These are phyloP conservation scores for Synanthedon myopaeformis DNA, from an alignment of 2,888 invertebrate genomes.

Conservation along the genomic window DNA sequence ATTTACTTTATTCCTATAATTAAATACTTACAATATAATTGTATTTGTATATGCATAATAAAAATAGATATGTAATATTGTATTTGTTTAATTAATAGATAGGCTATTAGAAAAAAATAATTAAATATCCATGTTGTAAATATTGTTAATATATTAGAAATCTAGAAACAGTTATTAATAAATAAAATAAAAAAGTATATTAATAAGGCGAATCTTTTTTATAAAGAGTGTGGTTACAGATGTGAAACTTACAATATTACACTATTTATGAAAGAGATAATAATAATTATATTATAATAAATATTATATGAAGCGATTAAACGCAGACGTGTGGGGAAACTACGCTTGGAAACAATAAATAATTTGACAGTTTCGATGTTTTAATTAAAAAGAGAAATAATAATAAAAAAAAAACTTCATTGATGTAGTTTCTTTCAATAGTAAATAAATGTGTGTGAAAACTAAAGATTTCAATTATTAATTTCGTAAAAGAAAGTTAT, in stretches of 20 bases:
- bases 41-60: too few species aligned
- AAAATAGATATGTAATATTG: neutral
- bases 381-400: constrained; percentile 37
- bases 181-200: constrained; percentile 7
- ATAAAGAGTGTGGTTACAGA: constrained; percentile 11
- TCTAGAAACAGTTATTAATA: constrained; percentile 18
- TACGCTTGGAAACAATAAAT: constrained; percentile 64
- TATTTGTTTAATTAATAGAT: constrained; percentile 1
- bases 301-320: constrained; percentile 20
- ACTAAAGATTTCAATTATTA: constrained; percentile 8
- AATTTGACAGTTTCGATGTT: constrained; percentile 57
- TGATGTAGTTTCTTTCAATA: constrained; percentile 62
- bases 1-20: too few species aligned
- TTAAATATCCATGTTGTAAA: constrained; percentile 30
- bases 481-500: neutral
- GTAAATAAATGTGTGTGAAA: constrained; percentile 37
- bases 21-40: too few species aligned
- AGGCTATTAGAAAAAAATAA: neutral
- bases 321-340: constrained; percentile 66
- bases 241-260: constrained; percentile 6
- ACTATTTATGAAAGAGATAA: neutral
- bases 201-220: constrained; percentile 3
- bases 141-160: constrained; percentile 25
- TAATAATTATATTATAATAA: constrained; percentile 1
- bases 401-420: constrained; percentile 30